phyloP scores from a whole-genome alignment of 2,888 invertebrate species.

The Hyalella azteca region DNA sequence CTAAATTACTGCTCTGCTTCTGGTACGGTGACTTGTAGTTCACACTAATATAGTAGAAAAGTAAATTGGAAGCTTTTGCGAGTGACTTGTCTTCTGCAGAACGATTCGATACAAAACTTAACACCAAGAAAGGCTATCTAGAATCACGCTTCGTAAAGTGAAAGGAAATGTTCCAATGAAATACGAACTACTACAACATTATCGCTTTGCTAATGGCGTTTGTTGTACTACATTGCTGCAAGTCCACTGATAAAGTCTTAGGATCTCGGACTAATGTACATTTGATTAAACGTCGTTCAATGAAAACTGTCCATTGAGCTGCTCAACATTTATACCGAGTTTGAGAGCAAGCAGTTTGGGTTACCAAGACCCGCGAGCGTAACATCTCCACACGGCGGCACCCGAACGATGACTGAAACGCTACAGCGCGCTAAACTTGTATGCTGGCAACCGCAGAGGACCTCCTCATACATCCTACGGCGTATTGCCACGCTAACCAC shows the following conservation, averaged over 20 bases:
- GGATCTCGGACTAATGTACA: no score
- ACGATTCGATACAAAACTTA: no score
- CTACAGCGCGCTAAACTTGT: no score
- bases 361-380: neutral
- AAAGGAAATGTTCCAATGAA: neutral
- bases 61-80: no score
- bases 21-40: no score
- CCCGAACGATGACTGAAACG: slow-evolving; percentile 16
- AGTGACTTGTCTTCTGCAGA: no score
- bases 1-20: no score
- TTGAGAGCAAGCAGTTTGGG: slow-evolving; percentile 11
- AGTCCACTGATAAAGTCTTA: no score
- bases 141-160: neutral
- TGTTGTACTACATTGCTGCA: no score
- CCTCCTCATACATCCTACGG: neutral
- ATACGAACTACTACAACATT: slow-evolving; percentile 11
- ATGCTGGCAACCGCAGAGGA: slow-evolving; percentile 1
- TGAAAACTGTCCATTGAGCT: neutral
- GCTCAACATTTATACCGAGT: slow-evolving; percentile 26
- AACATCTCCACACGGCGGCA: slow-evolving; percentile 6
- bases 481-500: slow-evolving; percentile 11
- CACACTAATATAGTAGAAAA: no score
- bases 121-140: neutral
- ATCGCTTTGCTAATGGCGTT: no score
- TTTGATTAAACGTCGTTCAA: neutral